phyloP scores from a whole-genome alignment of 2,113 vertebrate species.

The Anarrhichthys ocellatus region DNA sequence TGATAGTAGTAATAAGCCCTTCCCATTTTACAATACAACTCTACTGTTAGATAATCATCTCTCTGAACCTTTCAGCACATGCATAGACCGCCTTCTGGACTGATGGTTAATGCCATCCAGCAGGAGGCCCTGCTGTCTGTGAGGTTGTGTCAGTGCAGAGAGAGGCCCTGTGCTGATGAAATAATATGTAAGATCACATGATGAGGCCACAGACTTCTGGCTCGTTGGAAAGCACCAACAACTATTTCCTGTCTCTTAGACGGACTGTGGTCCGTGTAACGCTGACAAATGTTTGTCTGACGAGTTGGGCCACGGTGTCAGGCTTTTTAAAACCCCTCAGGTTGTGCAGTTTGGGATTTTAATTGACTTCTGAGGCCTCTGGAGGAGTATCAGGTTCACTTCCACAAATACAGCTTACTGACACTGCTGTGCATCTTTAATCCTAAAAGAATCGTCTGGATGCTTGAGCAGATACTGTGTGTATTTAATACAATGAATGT shows the following conservation, averaged over 20 bases:
- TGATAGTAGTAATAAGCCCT: neutral
- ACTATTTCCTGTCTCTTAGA: slow-evolving; percentile 7
- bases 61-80: slow-evolving; percentile 12
- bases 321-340: too few species aligned
- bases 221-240: neutral
- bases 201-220: neutral
- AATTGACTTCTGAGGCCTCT: neutral
- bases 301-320: too few species aligned
- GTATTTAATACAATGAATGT: neutral
- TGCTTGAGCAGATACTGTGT: neutral
- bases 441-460: slow-evolving; percentile 11
- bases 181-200: slow-evolving; percentile 29
- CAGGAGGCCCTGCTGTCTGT: slow-evolving; percentile 22
- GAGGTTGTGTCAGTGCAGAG: slow-evolving; percentile 19
- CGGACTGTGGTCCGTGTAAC: neutral
- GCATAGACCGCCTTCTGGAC: slow-evolving; percentile 18
- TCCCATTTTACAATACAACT: neutral
- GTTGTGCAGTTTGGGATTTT: neutral
- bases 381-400: neutral
- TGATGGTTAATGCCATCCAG: slow-evolving; percentile 33
- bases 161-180: slow-evolving; percentile 3
- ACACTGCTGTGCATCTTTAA: slow-evolving; percentile 7
- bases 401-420: slow-evolving; percentile 4
- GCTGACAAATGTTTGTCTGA: slow-evolving; percentile 3
- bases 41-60: neutral